Percentiles rank a stretch among this genome's conserved stretches.
phyloP scores from a whole-genome alignment of 2,797 vertebrate species.

The Neosilurus hyrtlii region DNA sequence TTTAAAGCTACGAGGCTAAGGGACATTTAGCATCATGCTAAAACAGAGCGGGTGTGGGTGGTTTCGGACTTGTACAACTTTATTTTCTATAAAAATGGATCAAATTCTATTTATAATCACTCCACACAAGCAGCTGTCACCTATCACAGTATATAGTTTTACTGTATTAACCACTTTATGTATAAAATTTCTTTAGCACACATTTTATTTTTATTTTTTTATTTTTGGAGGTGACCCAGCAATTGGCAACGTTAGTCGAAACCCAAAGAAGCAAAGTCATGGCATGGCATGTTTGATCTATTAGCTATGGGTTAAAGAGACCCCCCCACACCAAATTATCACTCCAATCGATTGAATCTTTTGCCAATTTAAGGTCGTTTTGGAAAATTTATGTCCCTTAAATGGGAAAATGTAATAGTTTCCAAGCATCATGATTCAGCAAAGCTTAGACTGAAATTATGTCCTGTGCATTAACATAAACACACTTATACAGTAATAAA shows the following conservation, averaged over 20 bases:
- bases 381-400: not conserved
- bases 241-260: not conserved
- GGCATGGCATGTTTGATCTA: not conserved
- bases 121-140: not conserved
- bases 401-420: not conserved
- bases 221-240: not conserved
- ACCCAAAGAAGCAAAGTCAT: not conserved
- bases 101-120: not conserved
- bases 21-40: not conserved
- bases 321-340: not conserved
- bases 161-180: not conserved
- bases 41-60: not conserved
- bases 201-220: not conserved
- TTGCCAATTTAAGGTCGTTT: not conserved
- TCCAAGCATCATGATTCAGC: not conserved
- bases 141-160: not conserved
- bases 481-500: not conserved
- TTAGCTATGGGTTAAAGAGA: not conserved
- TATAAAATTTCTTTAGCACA: not conserved
- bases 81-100: not conserved
- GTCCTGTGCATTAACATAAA: too few relatives aligned
- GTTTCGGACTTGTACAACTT: not conserved
- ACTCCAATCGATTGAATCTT: not conserved
- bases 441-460: not conserved
- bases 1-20: not conserved